Evolutionary conservation across 2,113 vertebrate species (phyloP).

Genomic region (Siphamia tubifer): DNA sequence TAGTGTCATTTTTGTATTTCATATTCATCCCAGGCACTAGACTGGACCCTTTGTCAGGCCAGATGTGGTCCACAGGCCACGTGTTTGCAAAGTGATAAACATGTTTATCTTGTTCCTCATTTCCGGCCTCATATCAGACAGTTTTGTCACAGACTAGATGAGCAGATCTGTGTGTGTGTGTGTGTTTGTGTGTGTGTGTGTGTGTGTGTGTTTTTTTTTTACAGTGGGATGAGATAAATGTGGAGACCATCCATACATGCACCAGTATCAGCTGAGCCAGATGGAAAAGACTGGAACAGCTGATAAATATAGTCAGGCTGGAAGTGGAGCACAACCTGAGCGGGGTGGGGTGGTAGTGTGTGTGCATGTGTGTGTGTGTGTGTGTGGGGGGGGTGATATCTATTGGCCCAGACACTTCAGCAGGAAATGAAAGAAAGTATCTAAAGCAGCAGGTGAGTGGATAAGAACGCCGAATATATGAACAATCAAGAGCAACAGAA

Average conservation of each 20-base stretch:
- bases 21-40: too few species aligned
- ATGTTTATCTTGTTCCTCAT: too few species aligned
- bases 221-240: slow-evolving; percentile 37
- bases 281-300: slow-evolving; percentile 58
- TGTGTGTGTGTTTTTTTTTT: too few species aligned
- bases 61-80: too few species aligned
- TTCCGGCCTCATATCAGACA: slow-evolving; percentile 32
- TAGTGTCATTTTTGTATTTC: too few species aligned
- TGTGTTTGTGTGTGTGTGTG: too few species aligned
- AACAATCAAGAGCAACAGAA: too few species aligned
- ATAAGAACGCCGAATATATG: too few species aligned
- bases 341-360: slow-evolving; percentile 20
- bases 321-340: slow-evolving; percentile 37
- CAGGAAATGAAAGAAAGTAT: slow-evolving; percentile 37
- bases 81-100: too few species aligned
- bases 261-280: slow-evolving; percentile 66
- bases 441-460: slow-evolving; percentile 38
- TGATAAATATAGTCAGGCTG: slow-evolving; percentile 60
- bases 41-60: too few species aligned
- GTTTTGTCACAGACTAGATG: slow-evolving; percentile 46
- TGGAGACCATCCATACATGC: slow-evolving; percentile 1
- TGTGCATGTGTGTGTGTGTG: too few species aligned
- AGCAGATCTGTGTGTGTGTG: slow-evolving; percentile 14
- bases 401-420: slow-evolving; percentile 21
- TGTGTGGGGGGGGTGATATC: slow-evolving; percentile 40